Base-by-base conservation (phyloP, 2,888 invertebrate species). In the Siphonodentalium dalli region DNA sequence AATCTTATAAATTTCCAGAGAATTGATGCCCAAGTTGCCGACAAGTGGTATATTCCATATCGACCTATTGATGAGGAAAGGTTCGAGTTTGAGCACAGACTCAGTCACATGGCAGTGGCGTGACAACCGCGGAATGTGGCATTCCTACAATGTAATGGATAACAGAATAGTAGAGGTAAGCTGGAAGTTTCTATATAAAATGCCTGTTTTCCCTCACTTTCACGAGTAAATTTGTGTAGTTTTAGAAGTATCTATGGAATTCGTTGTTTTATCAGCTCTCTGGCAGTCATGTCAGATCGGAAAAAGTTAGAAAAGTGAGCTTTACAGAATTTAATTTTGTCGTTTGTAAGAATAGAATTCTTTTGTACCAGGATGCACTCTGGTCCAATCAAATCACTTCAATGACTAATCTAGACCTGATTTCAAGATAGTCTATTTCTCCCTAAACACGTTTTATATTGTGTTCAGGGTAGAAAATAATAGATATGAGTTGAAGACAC, bases 31-130 rank as follows among this genome's bases (percentile, higher is more conserved):
- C 34, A 90, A 92, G 37, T 85, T 99, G 69, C 98, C 98, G 1
- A 88, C 89, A 0, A 95, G 96, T 82, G 97, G 97, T 9, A 91
- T 98, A 70, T 99, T 98, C 84, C 87, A 91, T 42, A 94, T 98
- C 54, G 97, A 98, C 84, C 86, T 89, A 40, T 86, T 94, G 71
- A 86, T 96, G 56, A 61, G 71, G 35, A 77, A 77, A 50, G 73
- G 73, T 8, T 66, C 70, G 8, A 85, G 87, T 24, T 86, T 88
- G 7, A 87, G 88, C 74, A 66, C 68, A 6, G 90, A 92, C 78
- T 88, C 89, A 53, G 91, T 94, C 3, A 88, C 90, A 65, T 98
- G 98, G 98, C 95, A 96, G 82, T 98, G 97, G 97, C 87, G 93
- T 47, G 97, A 97, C 80, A 96, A 97, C 82, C 87, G 93, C 75